A percentile compares a stretch with the other conserved stretches of the same genome.
Evolutionary conservation across 2,888 invertebrate species (phyloP).

Genomic region (Glyphotaelius pellucidus): DNA sequence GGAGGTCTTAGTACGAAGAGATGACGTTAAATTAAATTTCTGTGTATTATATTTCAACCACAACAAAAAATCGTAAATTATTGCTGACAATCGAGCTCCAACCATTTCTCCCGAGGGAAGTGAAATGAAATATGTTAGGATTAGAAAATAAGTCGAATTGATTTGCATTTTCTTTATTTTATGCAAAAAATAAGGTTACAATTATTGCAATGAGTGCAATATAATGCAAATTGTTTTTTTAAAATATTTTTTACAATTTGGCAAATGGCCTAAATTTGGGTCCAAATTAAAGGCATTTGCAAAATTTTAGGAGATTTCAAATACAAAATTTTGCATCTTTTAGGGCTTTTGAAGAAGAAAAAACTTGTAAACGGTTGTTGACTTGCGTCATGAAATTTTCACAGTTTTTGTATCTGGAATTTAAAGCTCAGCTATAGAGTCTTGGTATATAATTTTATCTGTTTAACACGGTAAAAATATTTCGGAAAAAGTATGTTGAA

Average conservation of each 20-base stretch:
- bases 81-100: background rate
- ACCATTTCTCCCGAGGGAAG: background rate
- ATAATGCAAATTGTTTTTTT: no score
- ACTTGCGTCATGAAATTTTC: background rate
- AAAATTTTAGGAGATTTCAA: background rate
- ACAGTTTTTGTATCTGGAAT: background rate
- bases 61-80: background rate
- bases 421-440: background rate
- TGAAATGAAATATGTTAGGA: background rate
- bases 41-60: background rate
- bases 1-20: slow-evolving; percentile 31
- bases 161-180: background rate
- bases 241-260: no score
- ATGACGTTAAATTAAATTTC: slow-evolving; percentile 49
- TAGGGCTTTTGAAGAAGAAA: background rate
- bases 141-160: background rate
- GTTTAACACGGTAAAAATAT: background rate
- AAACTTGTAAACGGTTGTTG: background rate
- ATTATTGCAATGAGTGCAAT: background rate
- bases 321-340: background rate
- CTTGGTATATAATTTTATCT: no score
- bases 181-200: background rate
- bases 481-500: background rate
- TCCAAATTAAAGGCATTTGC: no score
- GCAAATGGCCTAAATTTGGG: no score